Conservation (phyloP, 2,888 invertebrate genomes). For the Encarsia formosa region DNA sequence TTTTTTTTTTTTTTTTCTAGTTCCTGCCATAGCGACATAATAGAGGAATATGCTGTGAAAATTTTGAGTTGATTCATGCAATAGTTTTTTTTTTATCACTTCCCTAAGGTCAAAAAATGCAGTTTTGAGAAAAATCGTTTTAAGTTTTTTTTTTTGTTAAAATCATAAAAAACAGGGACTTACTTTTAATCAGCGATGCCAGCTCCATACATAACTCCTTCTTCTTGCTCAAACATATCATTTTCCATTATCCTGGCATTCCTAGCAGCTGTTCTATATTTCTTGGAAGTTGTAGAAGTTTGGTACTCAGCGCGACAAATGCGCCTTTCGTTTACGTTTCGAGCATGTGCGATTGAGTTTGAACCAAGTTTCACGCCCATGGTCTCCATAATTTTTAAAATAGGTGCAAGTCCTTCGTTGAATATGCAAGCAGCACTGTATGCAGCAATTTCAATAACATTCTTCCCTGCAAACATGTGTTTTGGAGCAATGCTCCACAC, state of each 20-base stretch:
- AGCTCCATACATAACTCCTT: too few species aligned
- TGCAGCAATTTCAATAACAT: slow-evolving; percentile 26
- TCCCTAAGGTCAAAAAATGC: too few species aligned
- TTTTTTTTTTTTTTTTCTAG: too few species aligned
- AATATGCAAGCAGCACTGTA: slow-evolving; percentile 24
- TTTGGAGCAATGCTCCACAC: slow-evolving; percentile 28
- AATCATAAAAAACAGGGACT: too few species aligned
- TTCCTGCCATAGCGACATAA: too few species aligned
- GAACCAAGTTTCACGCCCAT: slow-evolving; percentile 15
- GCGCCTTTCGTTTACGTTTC: slow-evolving; percentile 12
- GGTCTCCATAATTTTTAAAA: slow-evolving; percentile 20
- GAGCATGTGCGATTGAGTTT: slow-evolving; percentile 18
- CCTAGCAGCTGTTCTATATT: slow-evolving; percentile 23
- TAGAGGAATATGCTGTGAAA: too few species aligned
- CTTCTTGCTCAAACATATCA: slow-evolving; percentile 26
- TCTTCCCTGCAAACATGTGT: slow-evolving; percentile 14
- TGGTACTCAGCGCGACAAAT: slow-evolving; percentile 20
- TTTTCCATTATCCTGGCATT: slow-evolving; percentile 29
- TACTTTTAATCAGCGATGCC: too few species aligned
- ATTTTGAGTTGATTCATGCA: too few species aligned
- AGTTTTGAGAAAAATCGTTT: too few species aligned
- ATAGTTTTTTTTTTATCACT: too few species aligned
- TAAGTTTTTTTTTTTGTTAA: too few species aligned
- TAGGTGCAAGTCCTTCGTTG: slow-evolving; percentile 26
- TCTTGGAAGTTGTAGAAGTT: slow-evolving; percentile 13